Evolutionary conservation across 1,140 invertebrate genomes (phyloP).

Genomic region (Kradibia gibbosae): DNA sequence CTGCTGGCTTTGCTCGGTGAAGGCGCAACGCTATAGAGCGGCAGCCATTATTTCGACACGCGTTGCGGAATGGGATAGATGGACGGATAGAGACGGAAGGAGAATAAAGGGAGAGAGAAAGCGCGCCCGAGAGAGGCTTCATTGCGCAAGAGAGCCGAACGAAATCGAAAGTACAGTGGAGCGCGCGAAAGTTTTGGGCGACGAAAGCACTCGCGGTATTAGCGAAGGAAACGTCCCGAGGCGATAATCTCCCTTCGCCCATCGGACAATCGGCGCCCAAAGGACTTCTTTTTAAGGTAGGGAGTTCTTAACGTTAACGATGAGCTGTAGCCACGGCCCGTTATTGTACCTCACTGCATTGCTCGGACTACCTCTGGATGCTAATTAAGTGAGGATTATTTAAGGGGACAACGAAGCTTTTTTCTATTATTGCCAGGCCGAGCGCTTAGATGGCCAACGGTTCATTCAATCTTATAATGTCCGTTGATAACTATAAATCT

Average conservation of each 20-base stretch:
- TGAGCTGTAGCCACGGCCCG: too few species aligned
- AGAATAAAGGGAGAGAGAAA: too few species aligned
- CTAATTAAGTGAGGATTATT: slow-evolving; percentile 5
- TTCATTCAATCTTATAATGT: too few species aligned
- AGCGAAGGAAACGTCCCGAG: too few species aligned
- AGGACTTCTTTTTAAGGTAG: not conserved
- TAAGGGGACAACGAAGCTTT: not conserved
- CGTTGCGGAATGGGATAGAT: too few species aligned
- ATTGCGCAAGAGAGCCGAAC: slow-evolving; percentile 36
- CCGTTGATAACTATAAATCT: too few species aligned
- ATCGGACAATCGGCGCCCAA: not conserved
- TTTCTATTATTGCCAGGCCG: not conserved
- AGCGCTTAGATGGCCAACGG: too few species aligned
- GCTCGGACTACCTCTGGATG: too few species aligned
- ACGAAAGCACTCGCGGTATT: not conserved
- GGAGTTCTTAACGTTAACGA: too few species aligned
- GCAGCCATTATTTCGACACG: slow-evolving; percentile 47
- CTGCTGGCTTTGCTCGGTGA: not conserved
- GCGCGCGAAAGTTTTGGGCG: slow-evolving; percentile 8
- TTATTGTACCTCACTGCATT: too few species aligned
- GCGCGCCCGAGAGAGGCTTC: slow-evolving; percentile 24
- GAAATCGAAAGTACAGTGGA: slow-evolving; percentile 47
- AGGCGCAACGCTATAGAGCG: slow-evolving; percentile 1
- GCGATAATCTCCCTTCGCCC: too few species aligned
- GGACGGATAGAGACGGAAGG: too few species aligned